Conservation (phyloP, 2,113 vertebrate genomes). For the Gadus macrocephalus region DNA sequence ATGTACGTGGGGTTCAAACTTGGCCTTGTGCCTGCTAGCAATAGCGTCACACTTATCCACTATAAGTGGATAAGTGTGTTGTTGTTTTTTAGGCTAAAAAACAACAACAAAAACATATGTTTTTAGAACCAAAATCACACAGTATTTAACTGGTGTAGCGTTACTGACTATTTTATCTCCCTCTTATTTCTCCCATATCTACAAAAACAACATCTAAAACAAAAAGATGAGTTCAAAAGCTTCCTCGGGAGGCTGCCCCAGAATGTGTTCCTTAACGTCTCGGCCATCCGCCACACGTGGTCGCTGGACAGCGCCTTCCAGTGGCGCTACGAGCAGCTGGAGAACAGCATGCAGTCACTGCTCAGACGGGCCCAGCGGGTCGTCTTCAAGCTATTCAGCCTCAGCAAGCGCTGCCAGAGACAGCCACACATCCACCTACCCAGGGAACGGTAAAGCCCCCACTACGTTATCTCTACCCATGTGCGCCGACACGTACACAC, state of each 20-base stretch:
- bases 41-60: too few species aligned
- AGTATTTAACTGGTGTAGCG: too few species aligned
- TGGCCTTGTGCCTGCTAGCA: too few species aligned
- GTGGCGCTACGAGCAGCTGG: slow-evolving; percentile 87
- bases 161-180: too few species aligned
- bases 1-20: too few species aligned
- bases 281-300: slow-evolving; percentile 90
- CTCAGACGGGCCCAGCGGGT: slow-evolving; percentile 87
- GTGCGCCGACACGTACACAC: not conserved
- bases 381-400: slow-evolving; percentile 92
- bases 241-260: slow-evolving; percentile 89
- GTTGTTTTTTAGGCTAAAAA: too few species aligned
- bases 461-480: not conserved
- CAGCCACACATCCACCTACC: slow-evolving; percentile 89
- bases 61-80: too few species aligned
- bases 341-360: slow-evolving; percentile 84
- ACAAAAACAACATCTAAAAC: too few species aligned
- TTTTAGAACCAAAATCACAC: too few species aligned
- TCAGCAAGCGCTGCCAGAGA: slow-evolving; percentile 92
- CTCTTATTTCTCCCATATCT: too few species aligned
- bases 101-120: too few species aligned
- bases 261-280: slow-evolving; percentile 90
- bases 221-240: slow-evolving; percentile 90
- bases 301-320: slow-evolving; percentile 89
- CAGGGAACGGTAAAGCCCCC: slow-evolving; percentile 78